Base-by-base conservation (phyloP, 2,888 invertebrate species). In the Xanthorhoe designata region DNA sequence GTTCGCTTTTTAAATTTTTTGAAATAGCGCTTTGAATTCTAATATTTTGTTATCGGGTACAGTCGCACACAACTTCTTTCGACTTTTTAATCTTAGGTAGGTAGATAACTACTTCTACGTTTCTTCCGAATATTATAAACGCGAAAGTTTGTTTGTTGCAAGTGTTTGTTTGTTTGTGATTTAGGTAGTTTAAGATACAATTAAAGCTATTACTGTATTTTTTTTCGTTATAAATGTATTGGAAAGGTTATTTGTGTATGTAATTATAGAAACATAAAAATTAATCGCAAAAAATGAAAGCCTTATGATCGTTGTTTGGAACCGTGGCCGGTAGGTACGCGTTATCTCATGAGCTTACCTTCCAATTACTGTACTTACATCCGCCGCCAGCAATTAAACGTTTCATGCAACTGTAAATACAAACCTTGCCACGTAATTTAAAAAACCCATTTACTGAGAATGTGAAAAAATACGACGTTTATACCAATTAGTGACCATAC, bases 391-490 rank as follows among this genome's bases (percentile, higher is more conserved):
- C 87, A 91, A 92, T 92, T 91, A 92, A 88, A 85, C 79, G 84
- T 90, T 86, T 87, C 90, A 87, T 86, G 90, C 90, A 91, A 89
- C 90, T 90, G 90, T 91, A 90, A 89, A 91, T 86, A 89, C 82
- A 85, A 90, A 86, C 85, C 84, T 86, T 81, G 86, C 82, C 81
- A 83, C 81, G 87, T 91, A 78, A 79, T 90, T 89, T 79, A 72
- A 81, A 87, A 90, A 91, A 86, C 82, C 87, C 87, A 89, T 85
- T 90, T 87, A 87, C 84, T 69, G 81, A 83, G 86, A 89, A 90
- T 86, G 83, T 88, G 83, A 89, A 91, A 87, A 91, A 90, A 88
- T 84, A 90, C 87, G 85, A 79, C 87, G 85, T 88, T 91, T 90
- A 90, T 78, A 81, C 84, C 87, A 91, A 92, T 92, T 92, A 91